Conservation (phyloP, 2,888 invertebrate genomes). For the Unio delphinus region DNA sequence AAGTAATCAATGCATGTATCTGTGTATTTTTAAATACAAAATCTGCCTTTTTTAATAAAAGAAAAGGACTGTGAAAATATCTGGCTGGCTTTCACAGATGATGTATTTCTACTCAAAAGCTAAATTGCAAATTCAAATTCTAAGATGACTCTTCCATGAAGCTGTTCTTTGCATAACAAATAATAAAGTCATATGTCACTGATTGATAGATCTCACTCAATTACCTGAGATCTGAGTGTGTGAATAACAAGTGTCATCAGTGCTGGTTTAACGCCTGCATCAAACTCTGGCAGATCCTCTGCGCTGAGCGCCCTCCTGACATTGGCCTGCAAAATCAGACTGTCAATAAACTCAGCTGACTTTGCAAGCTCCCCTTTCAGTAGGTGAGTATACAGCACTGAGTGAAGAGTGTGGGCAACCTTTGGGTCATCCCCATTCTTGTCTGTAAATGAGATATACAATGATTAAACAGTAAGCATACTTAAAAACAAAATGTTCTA, state of each 20-base stretch:
- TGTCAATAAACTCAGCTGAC: slow-evolving; percentile 59
- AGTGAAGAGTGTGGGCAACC: slow-evolving; percentile 56
- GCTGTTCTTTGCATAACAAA: too few relatives aligned
- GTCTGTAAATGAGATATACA: slow-evolving; percentile 13
- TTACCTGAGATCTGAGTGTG: slow-evolving; percentile 53
- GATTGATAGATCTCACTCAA: not conserved
- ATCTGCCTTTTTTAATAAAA: too few relatives aligned
- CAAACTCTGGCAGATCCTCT: slow-evolving; percentile 39
- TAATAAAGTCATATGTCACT: too few relatives aligned
- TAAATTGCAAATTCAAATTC: too few relatives aligned
- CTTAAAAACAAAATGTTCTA: not conserved
- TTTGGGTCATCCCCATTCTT: slow-evolving; percentile 42
- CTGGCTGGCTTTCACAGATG: too few relatives aligned
- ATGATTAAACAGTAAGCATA: not conserved
- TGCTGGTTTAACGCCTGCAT: slow-evolving; percentile 41
- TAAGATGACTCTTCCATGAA: too few relatives aligned
- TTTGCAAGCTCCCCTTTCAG: slow-evolving; percentile 52
- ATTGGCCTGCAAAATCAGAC: slow-evolving; percentile 55
- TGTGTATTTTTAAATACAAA: too few relatives aligned
- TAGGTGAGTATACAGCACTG: slow-evolving; percentile 64
- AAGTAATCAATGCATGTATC: too few relatives aligned
- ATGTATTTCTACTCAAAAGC: too few relatives aligned
- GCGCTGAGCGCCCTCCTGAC: slow-evolving; percentile 35
- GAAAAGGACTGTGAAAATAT: too few relatives aligned
- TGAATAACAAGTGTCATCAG: slow-evolving; percentile 57